phyloP scores from a whole-genome alignment of 2,888 invertebrate genomes.

The Steromphala cineraria region DNA sequence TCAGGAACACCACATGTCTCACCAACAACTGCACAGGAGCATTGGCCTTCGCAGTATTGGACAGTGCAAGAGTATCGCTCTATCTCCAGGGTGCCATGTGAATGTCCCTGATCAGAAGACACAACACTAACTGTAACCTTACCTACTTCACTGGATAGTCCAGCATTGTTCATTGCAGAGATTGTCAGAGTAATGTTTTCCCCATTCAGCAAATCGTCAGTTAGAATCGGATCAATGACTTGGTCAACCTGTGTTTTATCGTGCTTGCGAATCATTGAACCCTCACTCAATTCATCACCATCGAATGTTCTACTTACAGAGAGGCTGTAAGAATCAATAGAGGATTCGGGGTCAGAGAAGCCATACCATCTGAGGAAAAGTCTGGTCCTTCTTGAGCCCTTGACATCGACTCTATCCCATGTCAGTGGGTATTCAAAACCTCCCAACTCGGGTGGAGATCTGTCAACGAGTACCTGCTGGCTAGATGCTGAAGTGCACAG shows the following conservation, averaged over 20 bases:
- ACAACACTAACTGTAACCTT: constrained; percentile 15
- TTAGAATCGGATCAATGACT: neutral
- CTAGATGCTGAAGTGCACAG: constrained; percentile 41
- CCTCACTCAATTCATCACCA: constrained; percentile 37
- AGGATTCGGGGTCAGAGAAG: constrained; percentile 46
- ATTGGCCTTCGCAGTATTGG: constrained; percentile 39
- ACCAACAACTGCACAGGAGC: constrained; percentile 41
- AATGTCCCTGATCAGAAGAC: neutral
- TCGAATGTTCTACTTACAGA: constrained; percentile 36
- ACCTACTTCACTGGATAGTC: neutral
- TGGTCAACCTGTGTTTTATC: neutral
- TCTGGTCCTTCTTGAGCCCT: neutral
- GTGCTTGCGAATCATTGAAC: neutral
- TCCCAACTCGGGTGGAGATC: constrained; percentile 49
- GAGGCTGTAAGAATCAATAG: constrained; percentile 36
- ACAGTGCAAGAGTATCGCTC: constrained; percentile 40
- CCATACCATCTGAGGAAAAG: constrained; percentile 47
- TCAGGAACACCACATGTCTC: constrained; percentile 28
- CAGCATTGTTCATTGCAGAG: neutral
- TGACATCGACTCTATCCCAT: constrained; percentile 18
- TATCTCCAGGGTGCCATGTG: constrained; percentile 25
- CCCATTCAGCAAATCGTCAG: neutral
- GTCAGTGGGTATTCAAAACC: constrained; percentile 39
- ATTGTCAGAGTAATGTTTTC: constrained; percentile 5
- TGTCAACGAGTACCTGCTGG: constrained; percentile 43